Evolutionary conservation across 2,797 vertebrate species (phyloP), one percentile per base, ranked within the genome.

Genomic region (Spinus olivaceus): DNA sequence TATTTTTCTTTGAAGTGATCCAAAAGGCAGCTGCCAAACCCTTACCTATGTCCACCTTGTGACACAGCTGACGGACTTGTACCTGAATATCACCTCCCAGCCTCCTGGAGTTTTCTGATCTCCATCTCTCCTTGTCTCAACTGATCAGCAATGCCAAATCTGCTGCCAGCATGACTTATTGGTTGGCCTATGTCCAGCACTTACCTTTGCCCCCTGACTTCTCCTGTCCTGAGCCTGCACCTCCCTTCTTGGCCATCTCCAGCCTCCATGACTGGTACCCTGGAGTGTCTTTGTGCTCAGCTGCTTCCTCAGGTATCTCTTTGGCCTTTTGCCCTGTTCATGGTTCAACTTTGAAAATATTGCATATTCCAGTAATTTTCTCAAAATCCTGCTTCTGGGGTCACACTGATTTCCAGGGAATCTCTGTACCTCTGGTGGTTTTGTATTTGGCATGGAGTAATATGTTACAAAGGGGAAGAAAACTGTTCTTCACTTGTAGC

Each of bases 41-140:
- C 46, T 86, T 71, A n/a, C 37, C 56, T 2, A 0, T 3, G 0
- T 53, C 89, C 41, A 41, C 20, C 14, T 41, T 0, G 0, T 53
- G 63, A n/a, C 1, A 15, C 5, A 9, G 20, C 44, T 86, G 78
- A 86, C 69, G 83, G 44, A n/a, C 28, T 71, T 1, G 0, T 33
- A 46, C 27, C 87, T 66, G 73, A 83, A 51, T 60, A 49, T 72
- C 10, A 19, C 35, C 32, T 81, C 60, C 28, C 25, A 78, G 54
- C 8, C 30, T 86, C 56, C 37, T 56, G 37, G 53, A 7, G 0
- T 59, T 81, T 64, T 84, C 63, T 86, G 49, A 57, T 79, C 49
- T 88, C 22, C 30, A 4, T 57, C 28, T 86, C 71, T 76, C 41
- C 63, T 81, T 53, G 25, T 13, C 46, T 78, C 18, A 39, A 24